A percentile compares a stretch with the other conserved stretches of the same genome.
Evolutionary conservation across 64 coral and sea anemone genomes (phyloP).

Genomic region (Porites australiensis): DNA sequence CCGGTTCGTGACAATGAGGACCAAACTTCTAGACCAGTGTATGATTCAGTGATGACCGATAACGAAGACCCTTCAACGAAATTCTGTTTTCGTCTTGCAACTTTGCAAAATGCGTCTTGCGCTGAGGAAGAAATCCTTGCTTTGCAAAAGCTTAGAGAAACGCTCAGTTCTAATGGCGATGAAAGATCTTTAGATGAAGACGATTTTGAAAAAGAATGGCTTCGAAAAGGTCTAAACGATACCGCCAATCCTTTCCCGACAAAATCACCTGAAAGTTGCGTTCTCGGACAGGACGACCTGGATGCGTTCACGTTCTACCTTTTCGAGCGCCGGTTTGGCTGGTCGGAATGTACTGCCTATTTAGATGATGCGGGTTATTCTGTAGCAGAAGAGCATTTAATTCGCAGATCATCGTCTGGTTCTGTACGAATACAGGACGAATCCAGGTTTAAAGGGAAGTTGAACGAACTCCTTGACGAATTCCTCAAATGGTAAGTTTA

Average conservation of each 20-base stretch:
- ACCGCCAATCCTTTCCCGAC: slow-evolving; percentile 85
- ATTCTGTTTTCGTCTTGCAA: slow-evolving; percentile 18
- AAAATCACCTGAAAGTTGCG: slow-evolving; percentile 72
- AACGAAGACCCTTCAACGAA: slow-evolving; percentile 16
- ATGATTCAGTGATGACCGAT: slow-evolving; percentile 8
- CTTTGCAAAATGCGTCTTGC: slow-evolving; percentile 60
- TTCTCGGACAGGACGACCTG: slow-evolving; percentile 70
- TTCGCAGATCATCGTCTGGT: slow-evolving; percentile 21
- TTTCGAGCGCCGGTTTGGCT: slow-evolving; percentile 94
- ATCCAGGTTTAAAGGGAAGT: slow-evolving; percentile 75
- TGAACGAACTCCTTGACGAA: slow-evolving; percentile 96
- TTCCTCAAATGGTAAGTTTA: slow-evolving; percentile 89
- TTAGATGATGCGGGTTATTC: slow-evolving; percentile 24
- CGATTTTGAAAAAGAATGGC: slow-evolving; percentile 93
- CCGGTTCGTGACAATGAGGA: background rate
- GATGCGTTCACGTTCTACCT: slow-evolving; percentile 94
- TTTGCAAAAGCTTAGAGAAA: slow-evolving; percentile 76
- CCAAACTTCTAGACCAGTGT: slow-evolving; percentile 1
- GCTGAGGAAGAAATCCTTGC: slow-evolving; percentile 83
- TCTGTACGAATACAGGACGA: slow-evolving; percentile 80
- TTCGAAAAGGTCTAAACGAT: slow-evolving; percentile 55
- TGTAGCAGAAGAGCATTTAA: slow-evolving; percentile 42
- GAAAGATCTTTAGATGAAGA: slow-evolving; percentile 61
- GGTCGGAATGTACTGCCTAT: slow-evolving; percentile 81
- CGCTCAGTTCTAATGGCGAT: slow-evolving; percentile 49